A percentile compares a stretch with the other conserved stretches of the same genome.
Evolutionary conservation across 2,888 invertebrate species (phyloP).

Genomic region (Saturnia japonica): DNA sequence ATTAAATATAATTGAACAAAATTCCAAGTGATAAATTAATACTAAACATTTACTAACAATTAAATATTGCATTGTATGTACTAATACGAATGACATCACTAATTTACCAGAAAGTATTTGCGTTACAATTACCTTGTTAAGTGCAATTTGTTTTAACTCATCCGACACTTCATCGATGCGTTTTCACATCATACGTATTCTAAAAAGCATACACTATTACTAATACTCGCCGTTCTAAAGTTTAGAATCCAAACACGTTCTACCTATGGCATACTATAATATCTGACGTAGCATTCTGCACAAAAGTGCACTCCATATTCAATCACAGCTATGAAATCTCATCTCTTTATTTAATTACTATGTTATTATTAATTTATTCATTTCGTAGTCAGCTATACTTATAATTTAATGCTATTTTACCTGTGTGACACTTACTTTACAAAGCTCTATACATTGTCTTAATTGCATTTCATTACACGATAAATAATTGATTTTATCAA

Average conservation of each 20-base stretch:
- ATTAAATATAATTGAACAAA: conserved; percentile 58
- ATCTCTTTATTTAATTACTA: conserved; percentile 68
- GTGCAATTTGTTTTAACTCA: conserved; percentile 35
- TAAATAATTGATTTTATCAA: conserved; percentile 82
- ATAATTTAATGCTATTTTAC: conserved; percentile 72
- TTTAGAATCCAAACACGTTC: background rate
- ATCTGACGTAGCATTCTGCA: conserved; percentile 62
- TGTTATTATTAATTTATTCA: conserved; percentile 55
- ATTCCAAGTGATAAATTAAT: conserved; percentile 59
- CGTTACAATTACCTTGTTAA: conserved; percentile 52
- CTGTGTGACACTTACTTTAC: conserved; percentile 78
- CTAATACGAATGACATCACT: conserved; percentile 65
- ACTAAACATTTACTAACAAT: conserved; percentile 50
- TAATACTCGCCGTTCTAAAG: background rate
- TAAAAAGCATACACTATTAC: conserved; percentile 45
- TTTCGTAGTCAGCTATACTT: conserved; percentile 60
- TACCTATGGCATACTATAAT: conserved; percentile 37
- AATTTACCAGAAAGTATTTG: conserved; percentile 53
- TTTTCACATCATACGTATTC: conserved; percentile 17
- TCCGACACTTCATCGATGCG: conserved; percentile 23
- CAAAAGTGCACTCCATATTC: conserved; percentile 73
- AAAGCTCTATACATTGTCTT: conserved; percentile 82
- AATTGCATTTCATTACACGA: conserved; percentile 74
- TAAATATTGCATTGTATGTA: conserved; percentile 74
- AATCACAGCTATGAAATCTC: conserved; percentile 81